phyloP scores from a whole-genome alignment of 2,797 vertebrate genomes.

The Rhinogobio ventralis region DNA sequence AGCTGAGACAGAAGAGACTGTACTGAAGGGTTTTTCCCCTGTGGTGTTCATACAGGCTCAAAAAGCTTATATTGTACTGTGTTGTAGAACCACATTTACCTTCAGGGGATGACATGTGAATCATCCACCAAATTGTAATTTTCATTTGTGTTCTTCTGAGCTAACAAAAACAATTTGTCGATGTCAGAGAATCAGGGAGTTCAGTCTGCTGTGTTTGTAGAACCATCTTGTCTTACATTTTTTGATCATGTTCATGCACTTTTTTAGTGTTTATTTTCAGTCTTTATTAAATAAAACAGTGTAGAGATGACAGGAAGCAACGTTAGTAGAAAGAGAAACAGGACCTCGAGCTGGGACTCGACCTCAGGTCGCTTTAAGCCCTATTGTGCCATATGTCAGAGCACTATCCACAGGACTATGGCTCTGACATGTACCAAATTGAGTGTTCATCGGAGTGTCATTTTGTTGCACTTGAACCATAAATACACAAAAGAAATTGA shows the following conservation, averaged over 20 bases:
- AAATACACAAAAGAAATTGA: too few species aligned
- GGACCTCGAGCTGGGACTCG: background rate
- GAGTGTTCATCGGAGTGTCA: too few species aligned
- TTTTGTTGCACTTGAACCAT: too few species aligned
- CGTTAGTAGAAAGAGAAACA: background rate
- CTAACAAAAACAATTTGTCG: background rate
- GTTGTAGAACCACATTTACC: background rate
- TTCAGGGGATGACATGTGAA: background rate
- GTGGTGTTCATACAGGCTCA: background rate
- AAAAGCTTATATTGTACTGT: background rate
- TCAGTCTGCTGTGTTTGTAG: background rate
- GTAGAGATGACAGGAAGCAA: background rate
- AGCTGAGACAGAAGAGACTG: background rate
- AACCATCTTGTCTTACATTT: background rate
- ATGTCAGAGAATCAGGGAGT: background rate
- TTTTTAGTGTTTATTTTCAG: background rate
- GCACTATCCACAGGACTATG: background rate
- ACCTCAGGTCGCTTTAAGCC: background rate
- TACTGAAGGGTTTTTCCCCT: background rate
- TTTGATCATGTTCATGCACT: background rate
- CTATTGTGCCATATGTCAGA: background rate
- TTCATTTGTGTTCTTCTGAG: background rate
- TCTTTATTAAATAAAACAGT: background rate
- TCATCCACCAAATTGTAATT: background rate
- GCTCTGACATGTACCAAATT: background rate